Base-by-base conservation (phyloP, 2,888 invertebrate genomes). In the Thymelicus lineola region DNA sequence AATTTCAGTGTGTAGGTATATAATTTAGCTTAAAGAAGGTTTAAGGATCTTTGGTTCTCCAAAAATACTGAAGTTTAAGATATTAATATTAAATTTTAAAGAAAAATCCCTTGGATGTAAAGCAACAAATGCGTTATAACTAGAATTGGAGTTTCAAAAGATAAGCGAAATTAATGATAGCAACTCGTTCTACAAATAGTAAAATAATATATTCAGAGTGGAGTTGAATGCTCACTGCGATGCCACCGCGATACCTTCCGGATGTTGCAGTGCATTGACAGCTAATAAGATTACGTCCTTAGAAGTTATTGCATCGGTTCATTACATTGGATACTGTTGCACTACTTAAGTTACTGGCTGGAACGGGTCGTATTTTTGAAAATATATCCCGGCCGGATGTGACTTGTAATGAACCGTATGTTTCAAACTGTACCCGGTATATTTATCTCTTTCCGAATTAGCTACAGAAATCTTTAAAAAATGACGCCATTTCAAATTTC, bases 211-310 rank as follows among this genome's bases (percentile, higher is more conserved):
- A 20, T 10, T 5, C 48, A n/a, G 12, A 50, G 35, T 48, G 15
- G 12, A 28, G n/a, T 60, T 28, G 55, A 42, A 46, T 61, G 68
- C 68, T 55, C 57, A 17, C 35, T 15, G 46, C 68, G 68, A 68
- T 58, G 62, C 55, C 48, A 57, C 15, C 46, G 69, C 46, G 69
- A 58, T 63, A 69, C 63, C 69, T 63, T 63, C 69, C 69, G 69
- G 63, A 69, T 63, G 69, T 48, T 63, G 69, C 62, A 62, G 68
- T 48, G 57, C 69, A 69, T 69, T 69, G 69, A 69, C 63, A 63
- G 69, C 58, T 63, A 68, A 69, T 69, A 63, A 69, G 69, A 69
- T 69, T 69, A 63, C 63, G 69, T 63, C 58, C 50, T 38, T 7
- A 63, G 58, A 58, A 69, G 46, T 69, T 69, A 69, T 69, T 63